Base-by-base conservation (phyloP, 2,113 vertebrate genomes). In the Prunella himalayana region DNA sequence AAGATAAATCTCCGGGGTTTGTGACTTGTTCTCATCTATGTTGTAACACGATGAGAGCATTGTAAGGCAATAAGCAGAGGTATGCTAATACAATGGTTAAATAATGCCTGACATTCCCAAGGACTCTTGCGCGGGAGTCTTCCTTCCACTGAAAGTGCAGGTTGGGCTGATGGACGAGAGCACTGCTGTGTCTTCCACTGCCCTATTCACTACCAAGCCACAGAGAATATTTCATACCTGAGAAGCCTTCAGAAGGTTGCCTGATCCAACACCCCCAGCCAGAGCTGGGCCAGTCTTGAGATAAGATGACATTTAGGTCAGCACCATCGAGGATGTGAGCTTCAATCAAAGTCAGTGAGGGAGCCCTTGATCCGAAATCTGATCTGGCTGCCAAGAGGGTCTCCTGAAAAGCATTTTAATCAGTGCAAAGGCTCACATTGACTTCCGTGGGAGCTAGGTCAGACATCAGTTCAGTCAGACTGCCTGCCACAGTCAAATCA, bases 321-420 rank as follows among this genome's bases (percentile, higher is more conserved):
- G 66, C 5, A 4, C 23, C 79, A 70, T 9, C 0, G 0, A 78
- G 76, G 76, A 82, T 1, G 1, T 15, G 64, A 50, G 27, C 60
- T 88, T 88, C 90, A 84, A 30, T 82, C 78, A 60, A 64, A 66
- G 35, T 15, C 30, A 7, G 44, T 54, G 77, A 90, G 10, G 6
- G 68, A 88, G 47, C 28, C 53, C 82, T 75, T 88, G 71, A 92
- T 93, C 76, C 0, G 5, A 92, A 94, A 94, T 75, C 27, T 0
- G 3, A 92, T 60, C 51, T 0, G 0, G 14, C 79, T 93, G 85
- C 82, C 0, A 7, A 63, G 24, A 77, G 10, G 51, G 51, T 93
- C 92, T 66, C 61, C 83, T 71, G 35, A 94, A 94, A 96, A 64
- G 72, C n/a, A 35, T 70, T 90, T 93, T 86, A 94, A 86, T 89